Base-by-base conservation (phyloP, 2,888 invertebrate genomes). In the Temnothorax unifasciatus region DNA sequence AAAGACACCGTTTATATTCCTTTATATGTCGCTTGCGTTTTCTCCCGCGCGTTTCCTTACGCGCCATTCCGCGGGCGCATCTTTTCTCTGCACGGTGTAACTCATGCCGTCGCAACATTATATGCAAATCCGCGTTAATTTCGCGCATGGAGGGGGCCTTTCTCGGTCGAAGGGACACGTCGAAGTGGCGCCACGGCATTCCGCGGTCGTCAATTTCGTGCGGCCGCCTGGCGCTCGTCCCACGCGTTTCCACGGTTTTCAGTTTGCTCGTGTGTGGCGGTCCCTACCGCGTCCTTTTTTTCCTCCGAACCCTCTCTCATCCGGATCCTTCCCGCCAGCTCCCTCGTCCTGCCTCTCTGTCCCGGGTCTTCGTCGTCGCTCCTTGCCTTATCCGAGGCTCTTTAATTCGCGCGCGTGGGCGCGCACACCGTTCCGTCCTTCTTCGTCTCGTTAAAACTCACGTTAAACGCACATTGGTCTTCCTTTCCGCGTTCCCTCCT, bases 321-420 rank as follows among this genome's bases (percentile, higher is more conserved):
- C 50, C 61, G 38, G 44, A 57, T 69, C 82, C 61, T 68, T 61
- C 18, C 54, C 57, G 66, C 69, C 54, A 38, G 25, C 29, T 29
- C 64, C 63, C 41, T 82, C 77, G 82, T 63, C 47, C 63, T 81
- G 9, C 41, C 79, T 50, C 54, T 59, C 63, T 29, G 68, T 68
- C 83, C 50, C 29, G 54, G 25, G 25, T 63, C 71, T 41, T 73
- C 84, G 59, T 79, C 81, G 82, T 84, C 81, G 83, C 54, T 84
- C 69, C 88, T 87, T 85, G 86, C 91, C 90, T 93, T 93, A 91
- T 92, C 91, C 90, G 85, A 86, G 87, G 87, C 87, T 91, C 92
- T 90, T 93, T 92, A 93, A 93, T 92, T 93, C 91, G 91, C 93
- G 83, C 91, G 90, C 91, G 93, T 93, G 92, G 93, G 93, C 90